Percentiles rank a stretch among this genome's conserved stretches.
phyloP scores from a whole-genome alignment of 2,888 invertebrate genomes.

The Cephus pulcher region DNA sequence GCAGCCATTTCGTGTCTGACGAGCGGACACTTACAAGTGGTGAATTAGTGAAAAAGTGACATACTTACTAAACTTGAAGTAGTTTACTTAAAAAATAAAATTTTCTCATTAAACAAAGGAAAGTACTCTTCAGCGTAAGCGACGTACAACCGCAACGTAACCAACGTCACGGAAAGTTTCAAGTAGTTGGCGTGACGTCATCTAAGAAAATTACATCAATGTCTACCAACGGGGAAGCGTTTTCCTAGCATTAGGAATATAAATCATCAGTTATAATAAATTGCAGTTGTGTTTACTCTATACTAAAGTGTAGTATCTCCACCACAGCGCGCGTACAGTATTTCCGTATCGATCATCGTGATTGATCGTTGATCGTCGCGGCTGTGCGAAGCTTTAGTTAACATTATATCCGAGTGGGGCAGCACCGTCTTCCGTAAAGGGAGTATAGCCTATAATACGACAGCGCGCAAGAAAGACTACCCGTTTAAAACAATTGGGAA shows the following conservation, averaged over 20 bases:
- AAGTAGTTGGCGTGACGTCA: background rate
- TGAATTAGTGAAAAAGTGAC: background rate
- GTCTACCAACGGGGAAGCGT: constrained; percentile 20
- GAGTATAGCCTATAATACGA: background rate
- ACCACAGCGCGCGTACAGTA: background rate
- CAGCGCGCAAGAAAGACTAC: background rate
- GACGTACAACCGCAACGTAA: background rate
- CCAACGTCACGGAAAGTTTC: background rate
- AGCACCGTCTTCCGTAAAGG: background rate
- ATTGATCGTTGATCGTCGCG: background rate
- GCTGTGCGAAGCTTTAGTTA: background rate
- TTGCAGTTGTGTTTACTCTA: background rate
- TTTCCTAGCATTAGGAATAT: constrained; percentile 20
- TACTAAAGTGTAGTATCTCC: background rate
- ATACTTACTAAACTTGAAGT: background rate
- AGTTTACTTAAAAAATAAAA: background rate
- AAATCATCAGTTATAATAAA: background rate
- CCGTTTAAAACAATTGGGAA: background rate
- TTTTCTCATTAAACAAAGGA: background rate
- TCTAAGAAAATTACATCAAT: constrained; percentile 4
- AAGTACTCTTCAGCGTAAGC: background rate
- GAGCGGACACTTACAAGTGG: background rate
- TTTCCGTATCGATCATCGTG: background rate
- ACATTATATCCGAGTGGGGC: background rate
- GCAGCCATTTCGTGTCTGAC: background rate